These are phyloP conservation scores for Pocillopora verrucosa DNA, from an alignment of 64 coral and sea anemone genomes.

Conservation along the genomic window DNA sequence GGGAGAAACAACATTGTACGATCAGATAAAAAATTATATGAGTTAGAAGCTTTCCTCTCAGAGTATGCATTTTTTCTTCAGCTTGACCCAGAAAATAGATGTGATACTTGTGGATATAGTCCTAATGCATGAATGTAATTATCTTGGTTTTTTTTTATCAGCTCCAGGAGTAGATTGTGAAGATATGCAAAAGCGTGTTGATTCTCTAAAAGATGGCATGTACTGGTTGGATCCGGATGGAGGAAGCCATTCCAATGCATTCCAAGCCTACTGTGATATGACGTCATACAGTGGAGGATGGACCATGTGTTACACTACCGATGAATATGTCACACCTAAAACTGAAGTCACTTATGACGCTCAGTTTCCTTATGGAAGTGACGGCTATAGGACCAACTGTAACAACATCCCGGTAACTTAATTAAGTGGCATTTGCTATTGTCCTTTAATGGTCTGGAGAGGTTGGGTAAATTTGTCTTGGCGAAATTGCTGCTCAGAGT, in stretches of 20 bases:
- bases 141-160: too few species aligned
- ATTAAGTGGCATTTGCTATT: too few species aligned
- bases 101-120: too few species aligned
- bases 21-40: too few species aligned
- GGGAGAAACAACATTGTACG: too few species aligned
- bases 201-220: not conserved
- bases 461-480: too few species aligned
- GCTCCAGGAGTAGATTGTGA: not conserved
- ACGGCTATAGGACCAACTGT: slow-evolving; percentile 27
- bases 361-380: slow-evolving; percentile 26
- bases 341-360: slow-evolving; percentile 19
- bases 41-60: too few species aligned
- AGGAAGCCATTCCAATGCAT: slow-evolving; percentile 10
- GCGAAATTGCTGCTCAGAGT: too few species aligned
- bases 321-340: not conserved
- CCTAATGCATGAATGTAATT: too few species aligned
- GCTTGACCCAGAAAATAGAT: too few species aligned
- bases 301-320: slow-evolving; percentile 30
- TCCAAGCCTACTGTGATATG: slow-evolving; percentile 15
- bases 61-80: too few species aligned
- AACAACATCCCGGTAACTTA: not conserved
- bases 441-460: too few species aligned
- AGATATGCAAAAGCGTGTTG: not conserved
- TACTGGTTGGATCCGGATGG: slow-evolving; percentile 12
- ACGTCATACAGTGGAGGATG: slow-evolving; percentile 17